phyloP scores from a whole-genome alignment of 2,113 vertebrate species.

The Hyaena hyaena region DNA sequence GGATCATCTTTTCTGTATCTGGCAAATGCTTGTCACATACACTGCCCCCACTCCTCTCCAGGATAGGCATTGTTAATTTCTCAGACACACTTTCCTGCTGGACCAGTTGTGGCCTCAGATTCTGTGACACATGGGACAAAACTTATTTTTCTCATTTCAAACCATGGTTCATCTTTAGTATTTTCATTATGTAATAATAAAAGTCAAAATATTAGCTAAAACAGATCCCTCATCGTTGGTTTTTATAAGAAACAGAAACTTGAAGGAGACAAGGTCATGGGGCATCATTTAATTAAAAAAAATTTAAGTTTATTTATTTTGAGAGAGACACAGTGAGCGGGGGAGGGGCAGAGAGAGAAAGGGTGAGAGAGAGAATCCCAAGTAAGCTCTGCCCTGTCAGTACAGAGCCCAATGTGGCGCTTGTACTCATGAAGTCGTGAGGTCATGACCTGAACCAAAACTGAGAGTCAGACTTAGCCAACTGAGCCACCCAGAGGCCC shows the following conservation, averaged over 20 bases:
- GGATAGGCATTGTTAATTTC: neutral
- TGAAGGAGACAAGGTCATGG: neutral
- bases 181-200: slow-evolving; percentile 30
- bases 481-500: too few species aligned
- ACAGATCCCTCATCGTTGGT: neutral
- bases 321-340: too few species aligned
- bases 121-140: neutral
- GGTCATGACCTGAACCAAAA: too few species aligned
- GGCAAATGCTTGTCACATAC: too few species aligned
- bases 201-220: slow-evolving; percentile 37
- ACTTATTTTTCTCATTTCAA: neutral
- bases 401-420: too few species aligned
- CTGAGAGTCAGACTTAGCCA: too few species aligned
- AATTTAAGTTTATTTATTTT: too few species aligned
- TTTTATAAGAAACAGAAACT: neutral
- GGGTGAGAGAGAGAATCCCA: too few species aligned
- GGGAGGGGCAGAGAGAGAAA: too few species aligned
- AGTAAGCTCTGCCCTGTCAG: too few species aligned
- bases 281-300: neutral
- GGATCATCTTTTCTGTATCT: neutral
- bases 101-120: neutral
- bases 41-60: neutral
- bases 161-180: neutral
- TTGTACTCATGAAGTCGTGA: too few species aligned
- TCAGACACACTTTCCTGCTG: neutral